Base-by-base conservation (phyloP, 2,888 invertebrate species). In the Acronicta leporina region DNA sequence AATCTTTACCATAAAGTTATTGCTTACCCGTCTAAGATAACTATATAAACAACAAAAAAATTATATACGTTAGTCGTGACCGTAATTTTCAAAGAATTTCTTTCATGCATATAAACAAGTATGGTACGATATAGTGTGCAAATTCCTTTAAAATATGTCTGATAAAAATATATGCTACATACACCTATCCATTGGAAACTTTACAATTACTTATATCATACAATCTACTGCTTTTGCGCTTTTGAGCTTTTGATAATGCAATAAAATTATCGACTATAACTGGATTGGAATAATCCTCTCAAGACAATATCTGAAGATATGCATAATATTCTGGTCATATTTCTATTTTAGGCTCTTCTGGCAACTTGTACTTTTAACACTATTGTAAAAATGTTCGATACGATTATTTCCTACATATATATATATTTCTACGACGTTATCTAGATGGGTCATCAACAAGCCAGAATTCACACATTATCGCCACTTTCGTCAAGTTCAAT, bases 321-420 rank as follows among this genome's bases (percentile, higher is more conserved):
- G 52, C 43, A 55, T 27, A n/a, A 55, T 13, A 59, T 68, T 50
- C 63, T 50, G 51, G 40, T 47, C 46, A 38, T 25, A 13, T 43
- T 46, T 27, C n/a, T 51, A 16, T 35, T 51, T n/a, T 45, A 27
- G 15, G 25, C 9, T 15, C n/a, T 6, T 27, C 13, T 44, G 20
- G 27, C 13, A 43, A 10, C 35, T 48, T 42, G 55, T 42, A 54
- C 53, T 54, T 40, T 33, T 15, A 3, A 35, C 1, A 20, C 8
- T 42, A 38, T n/a, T n/a, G n/a, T 0, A 38, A n/a, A 38, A n/a
- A 38, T 38, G n/a, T 5, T n/a, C 5, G 5, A 38, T 38, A 38
- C 13, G n/a, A n/a, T n/a, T n/a, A n/a, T n/a, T n/a, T n/a, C n/a
- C n/a, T n/a, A n/a, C n/a, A n/a, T n/a, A n/a, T n/a, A n/a, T n/a